phyloP scores from a whole-genome alignment of 2,113 vertebrate genomes.

The Equus przewalskii region DNA sequence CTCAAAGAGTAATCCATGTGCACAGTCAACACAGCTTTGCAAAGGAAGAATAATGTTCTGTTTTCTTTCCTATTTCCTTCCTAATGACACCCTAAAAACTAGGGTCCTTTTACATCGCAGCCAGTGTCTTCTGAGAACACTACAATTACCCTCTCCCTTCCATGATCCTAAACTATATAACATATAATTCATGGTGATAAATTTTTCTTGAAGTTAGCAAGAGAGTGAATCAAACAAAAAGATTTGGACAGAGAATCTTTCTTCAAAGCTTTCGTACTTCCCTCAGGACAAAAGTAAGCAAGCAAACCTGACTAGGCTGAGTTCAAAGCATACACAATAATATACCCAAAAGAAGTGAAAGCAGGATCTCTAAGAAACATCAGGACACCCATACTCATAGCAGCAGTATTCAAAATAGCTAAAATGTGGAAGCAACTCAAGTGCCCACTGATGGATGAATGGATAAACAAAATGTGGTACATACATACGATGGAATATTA shows the following conservation, averaged over 20 bases:
- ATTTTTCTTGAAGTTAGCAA: background rate
- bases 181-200: background rate
- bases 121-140: background rate
- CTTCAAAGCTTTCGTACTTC: background rate
- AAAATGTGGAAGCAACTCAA: background rate
- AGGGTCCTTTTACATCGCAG: background rate
- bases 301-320: background rate
- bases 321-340: background rate
- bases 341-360: background rate
- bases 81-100: background rate
- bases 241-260: background rate
- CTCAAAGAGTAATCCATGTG: background rate
- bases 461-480: background rate
- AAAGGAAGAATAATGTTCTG: background rate
- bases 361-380: background rate
- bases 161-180: background rate
- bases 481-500: background rate
- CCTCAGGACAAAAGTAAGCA: background rate
- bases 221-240: slow-evolving; percentile 22
- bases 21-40: background rate
- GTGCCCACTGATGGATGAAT: background rate
- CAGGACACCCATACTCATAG: background rate
- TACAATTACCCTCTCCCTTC: background rate
- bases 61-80: background rate
- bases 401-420: background rate